These are phyloP conservation scores for Atherix ibis DNA, from an alignment of 2,888 invertebrate species.

Conservation along the genomic window DNA sequence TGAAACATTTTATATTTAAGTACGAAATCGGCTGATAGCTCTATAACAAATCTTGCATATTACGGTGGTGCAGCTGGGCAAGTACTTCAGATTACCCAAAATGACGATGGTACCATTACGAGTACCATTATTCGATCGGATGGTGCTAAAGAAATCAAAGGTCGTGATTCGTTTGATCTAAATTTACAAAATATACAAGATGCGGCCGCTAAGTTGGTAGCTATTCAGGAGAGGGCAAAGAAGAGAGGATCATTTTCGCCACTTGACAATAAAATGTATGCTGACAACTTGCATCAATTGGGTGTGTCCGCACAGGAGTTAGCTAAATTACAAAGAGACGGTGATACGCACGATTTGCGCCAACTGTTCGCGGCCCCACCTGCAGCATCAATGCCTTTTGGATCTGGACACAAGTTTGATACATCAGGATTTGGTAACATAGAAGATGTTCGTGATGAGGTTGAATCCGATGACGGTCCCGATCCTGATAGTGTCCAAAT, in stretches of 20 bases:
- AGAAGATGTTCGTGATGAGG: conserved; percentile 30
- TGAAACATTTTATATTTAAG: too few relatives aligned
- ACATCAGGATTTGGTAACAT: conserved; percentile 5
- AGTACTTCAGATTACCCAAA: conserved; percentile 43
- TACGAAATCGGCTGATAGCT: too few relatives aligned
- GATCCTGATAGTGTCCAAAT: conserved; percentile 33
- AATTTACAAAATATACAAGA: conserved; percentile 43
- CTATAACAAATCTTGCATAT: conserved; percentile 38
- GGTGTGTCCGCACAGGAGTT: conserved; percentile 42
- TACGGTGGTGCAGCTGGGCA: conserved; percentile 60
- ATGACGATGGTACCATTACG: conserved; percentile 35
- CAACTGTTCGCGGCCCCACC: conserved; percentile 25
- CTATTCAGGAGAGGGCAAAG: conserved; percentile 44
- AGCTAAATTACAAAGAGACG: conserved; percentile 37
- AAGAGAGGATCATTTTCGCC: conserved; percentile 38
- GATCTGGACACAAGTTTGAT: conserved; percentile 6
- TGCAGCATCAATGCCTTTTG: conserved; percentile 19
- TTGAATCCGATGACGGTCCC: conserved; percentile 23
- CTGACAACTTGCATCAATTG: conserved; percentile 38
- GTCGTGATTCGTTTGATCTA: conserved; percentile 28
- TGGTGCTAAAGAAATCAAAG: conserved; percentile 10
- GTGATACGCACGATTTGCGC: conserved; percentile 38
- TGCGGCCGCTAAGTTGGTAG: conserved; percentile 41
- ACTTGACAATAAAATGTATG: conserved; percentile 40
- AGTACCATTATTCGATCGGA: conserved; percentile 32